phyloP scores from a whole-genome alignment of 2,113 vertebrate species.

The Pollachius pollachius region DNA sequence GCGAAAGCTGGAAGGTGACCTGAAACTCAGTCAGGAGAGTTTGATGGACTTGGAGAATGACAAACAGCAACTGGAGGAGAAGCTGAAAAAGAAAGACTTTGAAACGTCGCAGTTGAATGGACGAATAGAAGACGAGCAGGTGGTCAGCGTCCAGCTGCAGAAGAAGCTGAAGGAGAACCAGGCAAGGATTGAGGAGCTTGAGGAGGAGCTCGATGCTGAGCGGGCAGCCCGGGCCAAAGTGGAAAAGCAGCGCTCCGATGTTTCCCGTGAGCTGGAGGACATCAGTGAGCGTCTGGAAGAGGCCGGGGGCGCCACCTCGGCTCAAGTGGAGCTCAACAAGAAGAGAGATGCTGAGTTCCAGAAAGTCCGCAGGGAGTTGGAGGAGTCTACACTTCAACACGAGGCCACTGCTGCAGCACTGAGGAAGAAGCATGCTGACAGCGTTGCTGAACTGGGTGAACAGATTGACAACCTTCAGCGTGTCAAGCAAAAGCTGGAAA shows the following conservation, averaged over 20 bases:
- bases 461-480: conserved; percentile 80
- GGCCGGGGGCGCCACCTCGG: conserved; percentile 73
- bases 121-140: conserved; percentile 82
- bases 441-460: conserved; percentile 58
- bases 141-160: conserved; percentile 76
- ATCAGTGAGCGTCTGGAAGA: conserved; percentile 68
- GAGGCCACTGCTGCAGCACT: conserved; percentile 81
- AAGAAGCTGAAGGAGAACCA: conserved; percentile 80
- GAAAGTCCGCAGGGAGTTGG: conserved; percentile 87
- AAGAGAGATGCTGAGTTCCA: conserved; percentile 90
- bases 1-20: conserved; percentile 83
- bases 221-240: conserved; percentile 62
- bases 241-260: conserved; percentile 63
- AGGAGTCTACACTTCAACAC: conserved; percentile 86
- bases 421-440: conserved; percentile 86
- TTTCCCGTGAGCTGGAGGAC: conserved; percentile 66
- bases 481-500: conserved; percentile 90
- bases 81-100: conserved; percentile 87
- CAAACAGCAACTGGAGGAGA: conserved; percentile 83
- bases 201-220: conserved; percentile 68
- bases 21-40: conserved; percentile 83
- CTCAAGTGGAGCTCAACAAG: conserved; percentile 72
- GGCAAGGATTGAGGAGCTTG: conserved; percentile 78
- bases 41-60: conserved; percentile 87
- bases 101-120: conserved; percentile 75